Evolutionary conservation across 2,888 invertebrate species (phyloP).

Genomic region (Furcula furcula): DNA sequence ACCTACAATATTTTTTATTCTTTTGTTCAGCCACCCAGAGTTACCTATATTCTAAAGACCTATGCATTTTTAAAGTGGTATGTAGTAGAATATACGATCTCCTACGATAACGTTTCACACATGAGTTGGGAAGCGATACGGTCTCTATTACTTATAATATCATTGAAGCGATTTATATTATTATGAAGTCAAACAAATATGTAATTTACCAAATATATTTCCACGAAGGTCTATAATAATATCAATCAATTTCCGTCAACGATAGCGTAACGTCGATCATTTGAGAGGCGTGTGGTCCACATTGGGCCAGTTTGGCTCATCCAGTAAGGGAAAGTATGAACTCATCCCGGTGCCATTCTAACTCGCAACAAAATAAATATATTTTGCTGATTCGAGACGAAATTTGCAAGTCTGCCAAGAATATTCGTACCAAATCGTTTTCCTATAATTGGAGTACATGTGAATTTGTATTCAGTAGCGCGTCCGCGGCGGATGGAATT

Average conservation of each 20-base stretch:
- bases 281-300: constrained; percentile 21
- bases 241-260: constrained; percentile 25
- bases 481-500: constrained; percentile 77
- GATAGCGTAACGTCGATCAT: constrained; percentile 31
- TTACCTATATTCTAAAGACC: too few species aligned
- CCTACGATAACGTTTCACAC: too few species aligned
- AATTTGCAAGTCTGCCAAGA: constrained; percentile 82
- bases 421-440: constrained; percentile 82
- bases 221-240: too few species aligned
- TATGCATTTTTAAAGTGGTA: too few species aligned
- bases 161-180: too few species aligned
- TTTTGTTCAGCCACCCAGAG: too few species aligned
- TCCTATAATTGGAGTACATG: constrained; percentile 82
- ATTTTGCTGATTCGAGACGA: constrained; percentile 77
- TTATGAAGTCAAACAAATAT: too few species aligned
- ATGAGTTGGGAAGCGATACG: too few species aligned
- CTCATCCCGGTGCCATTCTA: constrained; percentile 62
- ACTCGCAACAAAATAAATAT: constrained; percentile 78
- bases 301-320: constrained; percentile 44
- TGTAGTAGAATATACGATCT: too few species aligned
- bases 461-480: constrained; percentile 81
- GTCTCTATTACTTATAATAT: too few species aligned
- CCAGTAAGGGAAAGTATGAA: constrained; percentile 61
- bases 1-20: too few species aligned
- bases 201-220: too few species aligned